A percentile compares a stretch with the other conserved stretches of the same genome.
phyloP scores from a whole-genome alignment of 2,888 invertebrate genomes.

The Torymus tubicola region DNA sequence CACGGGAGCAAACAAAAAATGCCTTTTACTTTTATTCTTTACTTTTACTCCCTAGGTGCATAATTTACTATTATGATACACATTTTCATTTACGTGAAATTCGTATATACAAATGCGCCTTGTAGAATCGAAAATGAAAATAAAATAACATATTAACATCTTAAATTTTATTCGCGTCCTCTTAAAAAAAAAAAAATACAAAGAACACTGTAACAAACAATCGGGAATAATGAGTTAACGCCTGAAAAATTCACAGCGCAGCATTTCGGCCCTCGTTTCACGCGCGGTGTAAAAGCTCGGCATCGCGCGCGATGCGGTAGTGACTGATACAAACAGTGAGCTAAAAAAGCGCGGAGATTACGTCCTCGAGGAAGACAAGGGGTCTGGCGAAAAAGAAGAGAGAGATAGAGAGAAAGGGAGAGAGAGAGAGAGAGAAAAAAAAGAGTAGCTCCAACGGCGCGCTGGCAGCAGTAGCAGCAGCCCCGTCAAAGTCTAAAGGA shows the following conservation, averaged over 20 bases:
- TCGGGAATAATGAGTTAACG: neutral
- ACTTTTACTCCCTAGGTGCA: too few relatives aligned
- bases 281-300: constrained; percentile 17
- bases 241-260: neutral
- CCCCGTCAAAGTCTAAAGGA: constrained; percentile 62
- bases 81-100: too few relatives aligned
- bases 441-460: neutral
- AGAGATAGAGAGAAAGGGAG: constrained; percentile 31
- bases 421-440: constrained; percentile 23
- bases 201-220: too few relatives aligned
- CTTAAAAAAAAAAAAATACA: too few relatives aligned
- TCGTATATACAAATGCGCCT: too few relatives aligned
- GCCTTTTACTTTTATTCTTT: too few relatives aligned
- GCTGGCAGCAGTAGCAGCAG: constrained; percentile 4
- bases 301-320: neutral
- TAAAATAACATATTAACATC: too few relatives aligned
- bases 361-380: constrained; percentile 58
- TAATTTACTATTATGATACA: too few relatives aligned
- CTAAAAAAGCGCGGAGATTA: constrained; percentile 67
- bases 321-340: constrained; percentile 46
- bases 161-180: too few relatives aligned
- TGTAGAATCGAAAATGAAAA: too few relatives aligned
- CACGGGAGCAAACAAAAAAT: too few relatives aligned
- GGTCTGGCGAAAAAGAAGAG: constrained; percentile 15
- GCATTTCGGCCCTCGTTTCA: constrained; percentile 3